Conservation (phyloP, 2,797 vertebrate genomes). For the Pristis pectinata region DNA sequence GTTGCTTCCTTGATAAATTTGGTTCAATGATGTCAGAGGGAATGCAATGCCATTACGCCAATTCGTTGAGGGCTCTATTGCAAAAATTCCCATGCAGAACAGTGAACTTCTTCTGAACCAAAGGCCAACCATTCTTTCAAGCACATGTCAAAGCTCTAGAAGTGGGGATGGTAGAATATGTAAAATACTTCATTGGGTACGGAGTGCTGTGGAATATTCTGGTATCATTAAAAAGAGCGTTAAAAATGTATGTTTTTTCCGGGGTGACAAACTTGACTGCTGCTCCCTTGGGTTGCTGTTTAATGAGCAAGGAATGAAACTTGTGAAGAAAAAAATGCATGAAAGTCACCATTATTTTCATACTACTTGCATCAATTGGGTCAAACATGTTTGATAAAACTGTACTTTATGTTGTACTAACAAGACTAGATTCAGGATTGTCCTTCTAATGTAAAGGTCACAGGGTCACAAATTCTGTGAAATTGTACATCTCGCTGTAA, state of each 20-base stretch:
- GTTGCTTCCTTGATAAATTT: neutral
- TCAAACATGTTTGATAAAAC: neutral
- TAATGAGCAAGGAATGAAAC: neutral
- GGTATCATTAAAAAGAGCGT: neutral
- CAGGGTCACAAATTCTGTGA: slow-evolving; percentile 25
- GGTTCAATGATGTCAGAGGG: neutral
- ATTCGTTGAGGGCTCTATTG: neutral
- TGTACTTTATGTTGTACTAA: neutral
- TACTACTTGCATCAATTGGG: neutral
- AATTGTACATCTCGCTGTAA: slow-evolving; percentile 30
- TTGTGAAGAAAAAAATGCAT: neutral
- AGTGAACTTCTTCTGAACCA: neutral
- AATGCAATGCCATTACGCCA: neutral
- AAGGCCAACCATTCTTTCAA: neutral
- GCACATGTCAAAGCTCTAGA: neutral
- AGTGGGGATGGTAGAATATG: neutral
- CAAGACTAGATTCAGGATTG: slow-evolving; percentile 7
- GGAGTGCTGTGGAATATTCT: neutral
- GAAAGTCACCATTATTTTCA: neutral
- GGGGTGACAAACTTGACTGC: neutral
- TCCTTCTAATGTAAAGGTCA: slow-evolving; percentile 24
- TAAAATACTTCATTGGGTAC: neutral
- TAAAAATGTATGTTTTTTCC: neutral
- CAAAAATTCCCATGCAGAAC: neutral
- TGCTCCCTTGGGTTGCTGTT: neutral